Evolutionary conservation across 2,888 invertebrate species (phyloP), one percentile per base, ranked within the genome.

Genomic region (Trichacis sp.): DNA sequence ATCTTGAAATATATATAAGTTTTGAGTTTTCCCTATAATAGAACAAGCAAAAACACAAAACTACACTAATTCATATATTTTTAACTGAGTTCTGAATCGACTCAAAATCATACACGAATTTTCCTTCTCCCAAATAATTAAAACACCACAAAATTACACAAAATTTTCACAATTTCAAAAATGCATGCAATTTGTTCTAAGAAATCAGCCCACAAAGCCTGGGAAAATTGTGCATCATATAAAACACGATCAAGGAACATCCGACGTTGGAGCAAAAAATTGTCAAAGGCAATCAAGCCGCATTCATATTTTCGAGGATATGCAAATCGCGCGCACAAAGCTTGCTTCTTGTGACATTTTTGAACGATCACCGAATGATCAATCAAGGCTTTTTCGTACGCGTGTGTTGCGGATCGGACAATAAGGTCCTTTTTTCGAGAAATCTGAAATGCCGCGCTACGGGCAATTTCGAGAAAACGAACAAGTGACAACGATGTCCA

Each of bases 261-360:
- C 24, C 24, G 8, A 24, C 24, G 3, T 24, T 8, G 24, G 24
- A 11, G 18, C 42, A 45, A 45, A 20, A 20, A 45, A 45, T 51
- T 4, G 19, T 75, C 73, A 76, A 73, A 73, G 69, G 73, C 75
- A 80, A 81, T 80, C 78, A 77, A 68, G 61, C 62, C 47, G 73
- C 60, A 80, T 78, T 80, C 77, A 77, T 36, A 65, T 42, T 58
- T 54, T 40, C 51, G 61, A 66, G 62, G 63, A 61, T 73, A 80
- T 81, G 81, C 77, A 80, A 79, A 78, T 80, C 72, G 30, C 50
- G 49, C 18, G 46, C 29, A 73, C 71, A 76, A 74, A 69, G 62
- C 48, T 38, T 33, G 49, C 56, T 65, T 58, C 55, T 68, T 51
- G 63, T 69, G 47, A 65, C 55, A 46, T 51, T 68, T 55, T 49